Evolutionary conservation across 2,797 vertebrate genomes (phyloP).

Genomic region (Paratrypauchen microcephalus): DNA sequence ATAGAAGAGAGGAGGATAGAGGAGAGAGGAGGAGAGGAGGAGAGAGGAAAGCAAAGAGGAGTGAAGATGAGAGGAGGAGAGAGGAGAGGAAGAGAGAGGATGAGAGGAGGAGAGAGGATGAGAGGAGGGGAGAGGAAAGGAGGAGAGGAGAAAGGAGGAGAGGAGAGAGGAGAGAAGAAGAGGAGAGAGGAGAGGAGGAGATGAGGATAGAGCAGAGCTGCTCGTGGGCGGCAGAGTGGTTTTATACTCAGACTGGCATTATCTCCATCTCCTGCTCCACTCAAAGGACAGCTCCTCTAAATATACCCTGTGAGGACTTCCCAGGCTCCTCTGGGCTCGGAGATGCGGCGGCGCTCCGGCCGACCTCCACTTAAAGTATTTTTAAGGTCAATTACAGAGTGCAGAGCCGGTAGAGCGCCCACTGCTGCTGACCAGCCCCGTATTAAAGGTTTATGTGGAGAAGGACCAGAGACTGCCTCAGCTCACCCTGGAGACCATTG

Average conservation of each 20-base stretch:
- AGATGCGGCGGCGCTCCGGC: constrained; percentile 72
- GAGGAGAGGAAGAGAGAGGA: constrained; percentile 53
- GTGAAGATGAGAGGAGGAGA: constrained; percentile 55
- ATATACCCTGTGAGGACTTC: constrained; percentile 80
- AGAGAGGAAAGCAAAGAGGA: too few relatives aligned
- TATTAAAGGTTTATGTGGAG: constrained; percentile 85
- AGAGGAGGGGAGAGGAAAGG: too few relatives aligned
- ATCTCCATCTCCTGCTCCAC: constrained; percentile 77
- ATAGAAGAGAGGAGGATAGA: constrained; percentile 60
- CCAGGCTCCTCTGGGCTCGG: constrained; percentile 77
- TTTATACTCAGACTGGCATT: constrained; percentile 82
- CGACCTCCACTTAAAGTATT: constrained; percentile 85
- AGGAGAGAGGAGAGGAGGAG: constrained; percentile 20
- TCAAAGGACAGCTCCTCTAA: constrained; percentile 81
- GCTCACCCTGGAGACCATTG: constrained; percentile 70
- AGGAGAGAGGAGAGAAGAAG: constrained; percentile 18
- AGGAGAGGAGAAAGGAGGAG: constrained; percentile 57
- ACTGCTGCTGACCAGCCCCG: constrained; percentile 78
- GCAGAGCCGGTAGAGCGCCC: constrained; percentile 79
- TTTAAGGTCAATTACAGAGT: constrained; percentile 90
- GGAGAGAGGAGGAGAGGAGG: constrained; percentile 32
- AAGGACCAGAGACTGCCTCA: constrained; percentile 71
- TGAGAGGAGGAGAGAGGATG: too few relatives aligned
- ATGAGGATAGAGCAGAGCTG: constrained; percentile 59
- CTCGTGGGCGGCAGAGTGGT: constrained; percentile 72